phyloP scores from a whole-genome alignment of 2,888 invertebrate species.

The Sialis fuliginosa region DNA sequence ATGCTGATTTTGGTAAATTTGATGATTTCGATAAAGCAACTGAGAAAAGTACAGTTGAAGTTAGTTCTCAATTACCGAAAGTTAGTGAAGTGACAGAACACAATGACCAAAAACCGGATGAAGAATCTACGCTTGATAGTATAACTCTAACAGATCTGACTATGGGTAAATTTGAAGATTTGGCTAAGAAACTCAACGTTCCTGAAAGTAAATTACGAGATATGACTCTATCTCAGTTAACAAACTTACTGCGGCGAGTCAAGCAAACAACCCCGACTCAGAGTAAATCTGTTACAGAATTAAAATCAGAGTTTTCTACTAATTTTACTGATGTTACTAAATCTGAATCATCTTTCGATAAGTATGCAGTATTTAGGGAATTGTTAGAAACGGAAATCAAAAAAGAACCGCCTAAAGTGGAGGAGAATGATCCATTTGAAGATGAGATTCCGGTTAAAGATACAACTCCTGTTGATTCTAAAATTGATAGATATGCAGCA shows the following conservation, averaged over 20 bases:
- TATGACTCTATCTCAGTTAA: conserved; percentile 74
- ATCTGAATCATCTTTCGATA: conserved; percentile 35
- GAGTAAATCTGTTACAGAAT: conserved; percentile 34
- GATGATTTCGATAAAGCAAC: too few relatives aligned
- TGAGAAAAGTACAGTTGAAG: too few relatives aligned
- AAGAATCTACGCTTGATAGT: conserved; percentile 23
- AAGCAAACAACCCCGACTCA: conserved; percentile 24
- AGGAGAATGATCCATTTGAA: conserved; percentile 19
- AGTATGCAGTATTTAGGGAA: conserved; percentile 79
- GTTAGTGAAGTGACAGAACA: conserved; percentile 9
- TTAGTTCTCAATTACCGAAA: too few relatives aligned
- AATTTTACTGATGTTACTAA: conserved; percentile 43
- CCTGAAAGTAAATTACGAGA: conserved; percentile 62
- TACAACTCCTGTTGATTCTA: conserved; percentile 24
- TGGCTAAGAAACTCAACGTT: conserved; percentile 57
- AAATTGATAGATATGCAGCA: conserved; percentile 64
- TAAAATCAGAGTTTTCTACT: conserved; percentile 45
- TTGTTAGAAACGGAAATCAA: conserved; percentile 57
- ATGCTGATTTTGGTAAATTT: too few relatives aligned
- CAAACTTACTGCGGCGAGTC: conserved; percentile 51
- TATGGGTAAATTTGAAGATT: conserved; percentile 62
- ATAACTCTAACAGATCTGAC: conserved; percentile 71
- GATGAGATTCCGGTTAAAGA: conserved; percentile 19
- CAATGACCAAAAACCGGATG: conserved; percentile 25
- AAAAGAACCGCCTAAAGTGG: conserved; percentile 18